Conservation (phyloP, 2,888 invertebrate species). For the Boloria selene region DNA sequence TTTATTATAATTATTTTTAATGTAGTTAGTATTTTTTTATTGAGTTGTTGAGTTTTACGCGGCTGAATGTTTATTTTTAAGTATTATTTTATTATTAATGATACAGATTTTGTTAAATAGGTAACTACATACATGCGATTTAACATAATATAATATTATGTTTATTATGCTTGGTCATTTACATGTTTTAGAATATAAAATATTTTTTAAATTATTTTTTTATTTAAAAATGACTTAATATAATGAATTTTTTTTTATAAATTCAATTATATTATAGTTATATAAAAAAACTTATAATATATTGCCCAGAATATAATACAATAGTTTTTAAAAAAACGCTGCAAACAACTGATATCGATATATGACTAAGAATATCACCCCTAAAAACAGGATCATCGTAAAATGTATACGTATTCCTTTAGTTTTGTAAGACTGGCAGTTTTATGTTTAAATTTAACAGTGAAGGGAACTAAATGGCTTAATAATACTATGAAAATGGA, state of each 20-base stretch:
- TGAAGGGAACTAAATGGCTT: conserved; percentile 16
- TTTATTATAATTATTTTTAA: neutral
- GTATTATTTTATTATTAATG: too few relatives aligned
- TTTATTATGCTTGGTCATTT: too few relatives aligned
- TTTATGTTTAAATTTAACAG: conserved; percentile 13
- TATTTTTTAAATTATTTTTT: too few relatives aligned
- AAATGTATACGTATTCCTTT: conserved; percentile 16
- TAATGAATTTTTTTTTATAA: too few relatives aligned
- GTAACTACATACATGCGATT: too few relatives aligned
- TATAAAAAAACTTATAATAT: neutral
- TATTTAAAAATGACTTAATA: too few relatives aligned
- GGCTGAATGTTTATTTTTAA: neutral
- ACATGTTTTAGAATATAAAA: too few relatives aligned
- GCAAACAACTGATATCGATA: conserved; percentile 1
- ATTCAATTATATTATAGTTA: neutral
- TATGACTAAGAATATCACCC: conserved; percentile 11
- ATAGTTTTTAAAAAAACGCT: neutral
- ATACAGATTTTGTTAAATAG: too few relatives aligned
- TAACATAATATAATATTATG: too few relatives aligned
- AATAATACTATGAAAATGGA: neutral
- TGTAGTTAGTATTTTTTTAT: too few relatives aligned
- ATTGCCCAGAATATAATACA: neutral
- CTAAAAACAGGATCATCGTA: conserved; percentile 9
- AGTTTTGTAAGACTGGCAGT: conserved; percentile 12
- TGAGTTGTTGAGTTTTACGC: neutral